A percentile compares a stretch with the other conserved stretches of the same genome.
phyloP scores from a whole-genome alignment of 2,888 invertebrate genomes.

The Carabus problematicus region DNA sequence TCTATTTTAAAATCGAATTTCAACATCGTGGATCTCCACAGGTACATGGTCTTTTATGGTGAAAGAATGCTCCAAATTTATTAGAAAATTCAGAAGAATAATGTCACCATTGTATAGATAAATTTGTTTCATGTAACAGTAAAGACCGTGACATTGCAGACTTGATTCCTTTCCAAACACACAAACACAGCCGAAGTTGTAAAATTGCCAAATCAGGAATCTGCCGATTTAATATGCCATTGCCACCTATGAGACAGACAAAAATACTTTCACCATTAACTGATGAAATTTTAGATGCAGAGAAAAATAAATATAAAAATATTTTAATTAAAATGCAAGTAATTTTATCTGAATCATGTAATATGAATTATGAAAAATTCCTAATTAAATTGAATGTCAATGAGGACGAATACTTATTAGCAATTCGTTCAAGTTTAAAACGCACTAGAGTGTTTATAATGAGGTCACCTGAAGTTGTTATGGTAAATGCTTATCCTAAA shows the following conservation, averaged over 20 bases:
- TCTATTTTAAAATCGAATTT: slow-evolving; percentile 48
- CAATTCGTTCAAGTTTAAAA: slow-evolving; percentile 42
- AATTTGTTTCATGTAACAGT: slow-evolving; percentile 46
- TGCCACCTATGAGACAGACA: slow-evolving; percentile 45
- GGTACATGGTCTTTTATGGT: slow-evolving; percentile 49
- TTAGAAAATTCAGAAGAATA: slow-evolving; percentile 43
- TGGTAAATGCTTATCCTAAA: slow-evolving; percentile 46
- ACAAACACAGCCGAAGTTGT: slow-evolving; percentile 47
- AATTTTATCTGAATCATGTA: slow-evolving; percentile 1
- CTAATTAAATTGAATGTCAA: slow-evolving; percentile 30
- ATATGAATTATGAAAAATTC: slow-evolving; percentile 39
- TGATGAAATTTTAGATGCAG: not conserved
- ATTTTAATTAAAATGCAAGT: not conserved
- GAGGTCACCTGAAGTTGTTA: slow-evolving; percentile 41
- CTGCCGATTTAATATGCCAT: slow-evolving; percentile 47
- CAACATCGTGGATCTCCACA: slow-evolving; percentile 50
- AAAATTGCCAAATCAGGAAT: slow-evolving; percentile 43
- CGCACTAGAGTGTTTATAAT: slow-evolving; percentile 42
- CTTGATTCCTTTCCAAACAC: slow-evolving; percentile 42
- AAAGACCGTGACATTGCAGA: slow-evolving; percentile 40
- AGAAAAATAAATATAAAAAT: not conserved
- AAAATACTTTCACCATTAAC: slow-evolving; percentile 19
- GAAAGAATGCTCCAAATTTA: slow-evolving; percentile 48
- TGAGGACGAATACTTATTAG: slow-evolving; percentile 44
- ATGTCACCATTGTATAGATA: slow-evolving; percentile 43